These are phyloP conservation scores for Sylvilagus bachmani DNA, from an alignment of 2,113 vertebrate species.

Conservation along the genomic window DNA sequence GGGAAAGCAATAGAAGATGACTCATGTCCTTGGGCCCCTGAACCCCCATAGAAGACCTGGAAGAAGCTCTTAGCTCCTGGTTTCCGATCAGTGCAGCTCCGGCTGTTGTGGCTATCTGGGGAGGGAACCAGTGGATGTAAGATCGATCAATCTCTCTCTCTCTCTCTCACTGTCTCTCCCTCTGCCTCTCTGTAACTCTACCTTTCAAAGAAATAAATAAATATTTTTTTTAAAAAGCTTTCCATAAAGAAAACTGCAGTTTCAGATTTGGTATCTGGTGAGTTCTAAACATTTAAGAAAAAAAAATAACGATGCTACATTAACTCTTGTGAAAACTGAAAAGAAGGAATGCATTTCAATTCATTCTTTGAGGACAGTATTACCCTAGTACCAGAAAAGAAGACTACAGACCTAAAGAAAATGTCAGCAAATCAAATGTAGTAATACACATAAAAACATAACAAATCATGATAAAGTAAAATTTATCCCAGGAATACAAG, in stretches of 20 bases:
- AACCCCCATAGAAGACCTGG: no score
- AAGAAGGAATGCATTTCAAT: neutral
- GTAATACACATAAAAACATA: neutral
- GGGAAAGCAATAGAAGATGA: no score
- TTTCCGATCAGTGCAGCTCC: no score
- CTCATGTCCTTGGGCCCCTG: no score
- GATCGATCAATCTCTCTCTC: no score
- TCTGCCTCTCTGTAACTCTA: no score
- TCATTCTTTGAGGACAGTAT: neutral
- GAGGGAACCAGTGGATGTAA: no score
- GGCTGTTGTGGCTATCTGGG: no score
- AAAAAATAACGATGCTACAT: neutral
- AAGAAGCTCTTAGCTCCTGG: no score
- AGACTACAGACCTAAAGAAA: neutral
- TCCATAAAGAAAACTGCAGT: conserved; percentile 15
- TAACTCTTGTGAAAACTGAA: conserved; percentile 1
- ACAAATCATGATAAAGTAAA: neutral
- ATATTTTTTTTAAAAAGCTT: neutral
- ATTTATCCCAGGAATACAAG: conserved; percentile 7
- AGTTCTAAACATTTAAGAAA: conserved; percentile 30
- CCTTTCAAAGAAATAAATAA: no score
- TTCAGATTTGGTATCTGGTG: neutral
- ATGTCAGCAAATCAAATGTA: conserved; percentile 22
- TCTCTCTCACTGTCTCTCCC: no score
- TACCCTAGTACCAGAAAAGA: neutral